Evolutionary conservation across 2,113 vertebrate genomes (phyloP), one percentile per base, ranked within the genome.

Genomic region (Catagonus wagneri): DNA sequence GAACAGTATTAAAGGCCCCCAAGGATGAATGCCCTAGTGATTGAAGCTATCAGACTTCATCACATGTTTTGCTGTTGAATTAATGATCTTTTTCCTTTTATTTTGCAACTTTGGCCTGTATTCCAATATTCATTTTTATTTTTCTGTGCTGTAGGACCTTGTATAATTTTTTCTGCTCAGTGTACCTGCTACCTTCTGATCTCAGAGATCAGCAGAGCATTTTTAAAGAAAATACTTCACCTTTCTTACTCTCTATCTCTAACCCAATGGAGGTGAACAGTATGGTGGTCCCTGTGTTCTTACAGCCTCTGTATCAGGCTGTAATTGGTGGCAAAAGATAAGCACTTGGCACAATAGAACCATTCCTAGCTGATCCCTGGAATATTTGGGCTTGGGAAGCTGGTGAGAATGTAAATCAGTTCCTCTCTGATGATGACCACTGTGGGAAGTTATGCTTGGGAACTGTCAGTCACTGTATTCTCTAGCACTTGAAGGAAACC

Each of bases 261-360:
- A 34, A 56, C 11, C 4, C 11, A 72, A 20, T 13, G 2, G 8
- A 29, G 2, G 20, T n/a, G 27, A 32, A 29, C 66, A 65, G 36
- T 54, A 20, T 15, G 13, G 10, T 6, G 1, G n/a, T 5, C 7
- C 0, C n/a, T 0, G 0, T 23, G 36, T 27, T n/a, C 23, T 52
- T 44, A 15, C 2, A 39, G 9, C 9, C 32, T 68, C 56, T 3
- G 5, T 17, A 16, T 56, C 22, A 74, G 44, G 6, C 54, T 32
- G 7, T 14, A 29, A 4, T 2, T 36, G 20, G 61, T 75, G 25
- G 12, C 27, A 16, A 66, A 63, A 4, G 19, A 23, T 34, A 71
- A 93, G 44, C 20, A 32, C 25, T 4, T 32, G 23, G 66, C 13
- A 61, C 15, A 20, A 3, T 27, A 54, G 36, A 32, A 61, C 13